phyloP scores from a whole-genome alignment of 1,140 invertebrate species.

The Drosophila ficusphila region DNA sequence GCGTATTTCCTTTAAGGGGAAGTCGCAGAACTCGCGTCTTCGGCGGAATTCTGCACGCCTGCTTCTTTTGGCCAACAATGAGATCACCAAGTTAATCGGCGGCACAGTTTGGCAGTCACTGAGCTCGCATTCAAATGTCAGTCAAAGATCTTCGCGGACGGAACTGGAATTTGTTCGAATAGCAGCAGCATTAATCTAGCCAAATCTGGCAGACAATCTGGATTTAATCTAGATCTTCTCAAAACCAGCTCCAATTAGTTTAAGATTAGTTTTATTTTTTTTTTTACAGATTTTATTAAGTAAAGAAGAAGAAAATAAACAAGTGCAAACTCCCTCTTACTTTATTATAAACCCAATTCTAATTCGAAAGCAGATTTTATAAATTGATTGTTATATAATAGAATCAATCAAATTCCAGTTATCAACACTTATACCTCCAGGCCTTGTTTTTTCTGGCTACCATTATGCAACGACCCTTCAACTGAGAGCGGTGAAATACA shows the following conservation, averaged over 20 bases:
- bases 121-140: slow-evolving; percentile 25
- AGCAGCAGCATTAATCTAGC: slow-evolving; percentile 11
- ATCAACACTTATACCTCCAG: neutral
- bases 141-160: slow-evolving; percentile 4
- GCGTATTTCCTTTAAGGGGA: slow-evolving; percentile 63
- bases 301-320: too few species aligned
- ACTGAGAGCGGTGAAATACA: slow-evolving; percentile 27
- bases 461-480: slow-evolving; percentile 45
- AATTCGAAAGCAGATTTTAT: too few species aligned
- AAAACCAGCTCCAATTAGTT: neutral
- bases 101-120: slow-evolving; percentile 44
- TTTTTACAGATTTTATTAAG: too few species aligned
- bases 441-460: slow-evolving; percentile 1
- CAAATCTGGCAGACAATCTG: slow-evolving; percentile 14
- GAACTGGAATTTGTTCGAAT: slow-evolving; percentile 12
- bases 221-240: slow-evolving; percentile 1
- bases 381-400: neutral
- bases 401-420: neutral
- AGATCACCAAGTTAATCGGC: slow-evolving; percentile 53
- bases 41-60: slow-evolving; percentile 72
- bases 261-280: neutral
- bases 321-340: too few species aligned
- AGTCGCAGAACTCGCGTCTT: slow-evolving; percentile 14
- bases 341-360: too few species aligned
- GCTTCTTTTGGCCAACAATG: slow-evolving; percentile 50